A percentile compares a stretch with the other conserved stretches of the same genome.
These are phyloP conservation scores for Chymomyza fuscimana DNA, from an alignment of 2,888 invertebrate genomes.

Conservation along the genomic window DNA sequence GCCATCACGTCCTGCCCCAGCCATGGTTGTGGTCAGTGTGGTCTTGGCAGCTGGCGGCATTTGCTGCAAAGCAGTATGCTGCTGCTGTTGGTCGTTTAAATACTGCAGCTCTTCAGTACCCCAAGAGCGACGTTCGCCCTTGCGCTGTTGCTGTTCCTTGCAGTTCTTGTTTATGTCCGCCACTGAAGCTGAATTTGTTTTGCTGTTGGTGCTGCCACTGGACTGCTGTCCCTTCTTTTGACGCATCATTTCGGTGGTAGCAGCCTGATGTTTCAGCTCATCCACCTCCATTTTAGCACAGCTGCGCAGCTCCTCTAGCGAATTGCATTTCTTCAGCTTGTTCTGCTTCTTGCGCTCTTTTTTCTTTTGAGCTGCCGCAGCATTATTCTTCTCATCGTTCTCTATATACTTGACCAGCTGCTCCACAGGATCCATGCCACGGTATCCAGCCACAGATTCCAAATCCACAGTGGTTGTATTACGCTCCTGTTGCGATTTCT, in stretches of 20 bases:
- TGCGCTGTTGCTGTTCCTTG: conserved; percentile 56
- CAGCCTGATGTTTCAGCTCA: conserved; percentile 78
- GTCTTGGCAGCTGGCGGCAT: not conserved
- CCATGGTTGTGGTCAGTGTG: conserved; percentile 7
- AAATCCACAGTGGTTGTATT: conserved; percentile 80
- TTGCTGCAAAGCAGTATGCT: not conserved
- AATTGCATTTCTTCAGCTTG: conserved; percentile 85
- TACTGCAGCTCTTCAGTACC: conserved; percentile 84
- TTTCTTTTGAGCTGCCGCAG: conserved; percentile 76
- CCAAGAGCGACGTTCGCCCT: conserved; percentile 84
- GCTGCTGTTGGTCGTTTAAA: conserved; percentile 65
- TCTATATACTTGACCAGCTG: conserved; percentile 89
- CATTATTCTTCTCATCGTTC: conserved; percentile 79
- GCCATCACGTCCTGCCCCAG: conserved; percentile 21
- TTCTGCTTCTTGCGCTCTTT: conserved; percentile 81
- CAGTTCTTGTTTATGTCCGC: conserved; percentile 74
- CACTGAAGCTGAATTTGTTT: conserved; percentile 69
- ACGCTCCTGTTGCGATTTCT: conserved; percentile 82
- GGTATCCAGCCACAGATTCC: conserved; percentile 87
- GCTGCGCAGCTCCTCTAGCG: conserved; percentile 88
- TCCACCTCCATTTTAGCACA: conserved; percentile 88
- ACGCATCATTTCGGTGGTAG: conserved; percentile 76
- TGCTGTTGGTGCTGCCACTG: conserved; percentile 31
- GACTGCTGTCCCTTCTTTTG: conserved; percentile 58
- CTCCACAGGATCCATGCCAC: conserved; percentile 88